Conservation (phyloP, 2,797 vertebrate genomes). For the Pterois miles region DNA sequence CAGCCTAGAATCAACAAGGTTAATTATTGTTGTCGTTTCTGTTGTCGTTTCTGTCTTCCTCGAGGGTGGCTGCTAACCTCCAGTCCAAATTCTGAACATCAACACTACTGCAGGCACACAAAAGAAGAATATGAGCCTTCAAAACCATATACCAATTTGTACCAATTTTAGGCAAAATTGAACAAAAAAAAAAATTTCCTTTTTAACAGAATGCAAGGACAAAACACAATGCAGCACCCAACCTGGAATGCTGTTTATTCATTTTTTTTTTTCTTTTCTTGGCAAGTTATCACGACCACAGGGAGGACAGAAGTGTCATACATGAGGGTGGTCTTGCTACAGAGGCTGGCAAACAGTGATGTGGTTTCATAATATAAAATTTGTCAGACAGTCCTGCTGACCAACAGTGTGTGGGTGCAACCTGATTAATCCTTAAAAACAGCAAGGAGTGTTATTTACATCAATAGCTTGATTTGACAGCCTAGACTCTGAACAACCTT, state of each 20-base stretch:
- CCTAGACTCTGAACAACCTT: not conserved
- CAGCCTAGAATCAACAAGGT: not conserved
- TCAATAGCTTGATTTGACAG: not conserved
- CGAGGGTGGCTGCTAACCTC: not conserved
- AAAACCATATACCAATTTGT: not conserved
- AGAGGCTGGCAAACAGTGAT: not conserved
- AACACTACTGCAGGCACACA: not conserved
- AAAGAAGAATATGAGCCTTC: not conserved
- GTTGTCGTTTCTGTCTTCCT: too few relatives aligned
- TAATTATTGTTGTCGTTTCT: not conserved
- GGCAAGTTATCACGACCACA: not conserved
- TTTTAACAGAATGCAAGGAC: not conserved
- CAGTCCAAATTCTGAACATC: not conserved
- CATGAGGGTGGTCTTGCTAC: conserved; percentile 1
- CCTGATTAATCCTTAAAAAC: conserved; percentile 17
- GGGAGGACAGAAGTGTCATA: not conserved
- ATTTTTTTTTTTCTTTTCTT: not conserved
- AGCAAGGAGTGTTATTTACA: conserved; percentile 15
- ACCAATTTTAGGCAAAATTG: not conserved
- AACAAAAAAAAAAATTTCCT: not conserved
- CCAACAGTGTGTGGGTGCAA: conserved; percentile 11
- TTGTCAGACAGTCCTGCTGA: conserved; percentile 18
- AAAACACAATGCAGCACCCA: not conserved
- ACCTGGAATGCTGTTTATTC: not conserved
- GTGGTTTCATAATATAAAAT: not conserved